Evolutionary conservation across 2,113 vertebrate species (phyloP), one percentile per base, ranked within the genome.

Genomic region (Passer montanus): DNA sequence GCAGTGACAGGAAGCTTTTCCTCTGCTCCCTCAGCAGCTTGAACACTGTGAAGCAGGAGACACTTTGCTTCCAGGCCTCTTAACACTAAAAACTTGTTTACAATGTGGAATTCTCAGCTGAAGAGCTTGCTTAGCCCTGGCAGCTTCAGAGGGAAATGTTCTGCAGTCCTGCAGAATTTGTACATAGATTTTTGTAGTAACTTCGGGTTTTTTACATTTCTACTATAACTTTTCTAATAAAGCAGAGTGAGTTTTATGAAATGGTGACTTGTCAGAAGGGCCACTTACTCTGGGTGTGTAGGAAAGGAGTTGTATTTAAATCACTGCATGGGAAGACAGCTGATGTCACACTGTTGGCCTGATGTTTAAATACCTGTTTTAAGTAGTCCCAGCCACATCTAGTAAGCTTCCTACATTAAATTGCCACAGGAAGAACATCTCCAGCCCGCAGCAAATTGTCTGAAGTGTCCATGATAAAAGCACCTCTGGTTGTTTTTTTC

Each of bases 141-240:
- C 46, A 76, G 67, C 35, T n/a, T 63, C 1, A 0, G 28, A 72
- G 44, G 28, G 18, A 50, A 16, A 69, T 21, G 13, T 26, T 72
- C 44, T 91, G 67, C 70, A 83, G 35, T 56, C 68, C 53, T 59
- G 19, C 70, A 85, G 90, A 73, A 59, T 39, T 53, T 95, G 79
- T 96, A 93, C 58, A 97, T 58, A 84, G 35, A 15, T 64, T 90
- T 91, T 93, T 93, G 56, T 84, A 95, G 88, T 49, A 79, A 72
- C 53, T 78, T 77, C 0, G 1, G 6, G 2, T 1, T 92, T 96
- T 79, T 87, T 91, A 96, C 44, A 72, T 96, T 96, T 93, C 35
- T 95, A 90, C 87, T 91, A 23, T 92, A 93, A 90, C 86, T 93
- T 95, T 94, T 92, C 66, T 96, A 97, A 96, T 96, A 97, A 96